A percentile compares a stretch with the other conserved stretches of the same genome.
phyloP scores from a whole-genome alignment of 1,140 invertebrate species.

The Formica selysi region DNA sequence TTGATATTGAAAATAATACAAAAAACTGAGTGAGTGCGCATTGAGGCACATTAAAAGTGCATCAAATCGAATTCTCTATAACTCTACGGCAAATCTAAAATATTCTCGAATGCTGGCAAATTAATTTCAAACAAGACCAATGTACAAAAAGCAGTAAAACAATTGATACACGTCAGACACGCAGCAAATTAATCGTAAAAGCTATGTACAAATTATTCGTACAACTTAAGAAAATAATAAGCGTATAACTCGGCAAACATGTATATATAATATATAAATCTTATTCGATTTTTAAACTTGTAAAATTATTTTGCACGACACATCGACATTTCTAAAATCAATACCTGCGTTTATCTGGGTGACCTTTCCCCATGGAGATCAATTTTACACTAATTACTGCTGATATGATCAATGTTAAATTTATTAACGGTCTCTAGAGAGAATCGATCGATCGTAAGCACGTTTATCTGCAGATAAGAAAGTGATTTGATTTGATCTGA shows the following conservation, averaged over 20 bases:
- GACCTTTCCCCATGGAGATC: conserved; percentile 10
- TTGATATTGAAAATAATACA: too few relatives aligned
- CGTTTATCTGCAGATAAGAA: background rate
- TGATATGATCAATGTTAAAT: conserved; percentile 43
- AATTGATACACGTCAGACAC: conserved; percentile 39
- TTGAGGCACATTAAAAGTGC: too few relatives aligned
- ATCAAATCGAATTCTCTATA: too few relatives aligned
- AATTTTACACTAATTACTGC: conserved; percentile 47
- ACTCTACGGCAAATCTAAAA: background rate
- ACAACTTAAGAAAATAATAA: conserved; percentile 51
- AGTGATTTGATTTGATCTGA: background rate
- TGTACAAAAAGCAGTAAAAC: conserved; percentile 43
- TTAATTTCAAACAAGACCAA: conserved; percentile 12
- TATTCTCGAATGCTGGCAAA: conserved; percentile 10
- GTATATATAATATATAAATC: background rate
- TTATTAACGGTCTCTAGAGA: background rate
- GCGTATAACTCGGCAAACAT: conserved; percentile 35
- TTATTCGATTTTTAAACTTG: background rate
- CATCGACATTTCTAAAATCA: background rate
- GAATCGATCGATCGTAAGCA: conserved; percentile 44
- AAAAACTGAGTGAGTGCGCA: too few relatives aligned
- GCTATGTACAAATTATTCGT: conserved; percentile 52
- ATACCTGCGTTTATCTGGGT: background rate
- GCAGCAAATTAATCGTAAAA: conserved; percentile 52
- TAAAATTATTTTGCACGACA: background rate